These are phyloP conservation scores for Colletes collaris DNA, from an alignment of 2,888 invertebrate genomes.

Conservation along the genomic window DNA sequence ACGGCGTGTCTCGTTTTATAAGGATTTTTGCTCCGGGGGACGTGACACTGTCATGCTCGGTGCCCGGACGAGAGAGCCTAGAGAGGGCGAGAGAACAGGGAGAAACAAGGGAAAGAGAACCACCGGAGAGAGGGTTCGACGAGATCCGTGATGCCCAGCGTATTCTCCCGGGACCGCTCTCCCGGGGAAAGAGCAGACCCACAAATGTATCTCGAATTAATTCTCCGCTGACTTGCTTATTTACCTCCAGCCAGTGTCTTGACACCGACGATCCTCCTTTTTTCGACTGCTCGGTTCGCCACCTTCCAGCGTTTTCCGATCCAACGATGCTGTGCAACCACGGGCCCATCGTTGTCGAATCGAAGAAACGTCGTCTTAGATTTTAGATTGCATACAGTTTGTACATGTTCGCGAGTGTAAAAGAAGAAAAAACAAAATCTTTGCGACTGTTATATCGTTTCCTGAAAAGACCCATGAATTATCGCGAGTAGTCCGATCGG, in stretches of 20 bases:
- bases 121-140: constrained; percentile 54
- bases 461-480: too few relatives aligned
- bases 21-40: constrained; percentile 79
- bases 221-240: constrained; percentile 76
- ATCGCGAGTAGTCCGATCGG: too few relatives aligned
- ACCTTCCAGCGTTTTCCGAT: constrained; percentile 19
- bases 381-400: too few relatives aligned
- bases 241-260: constrained; percentile 64
- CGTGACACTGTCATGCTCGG: constrained; percentile 79
- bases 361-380: too few relatives aligned
- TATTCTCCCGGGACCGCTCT: constrained; percentile 73
- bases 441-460: too few relatives aligned
- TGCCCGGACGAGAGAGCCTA: constrained; percentile 55
- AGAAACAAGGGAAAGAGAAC: constrained; percentile 21
- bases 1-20: constrained; percentile 79
- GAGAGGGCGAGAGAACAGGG: constrained; percentile 20
- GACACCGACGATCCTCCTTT: constrained; percentile 55
- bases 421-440: too few relatives aligned
- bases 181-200: constrained; percentile 53
- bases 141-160: constrained; percentile 64
- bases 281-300: constrained; percentile 18
- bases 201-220: constrained; percentile 77
- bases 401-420: too few relatives aligned
- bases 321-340: not conserved
- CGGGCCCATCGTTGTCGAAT: too few relatives aligned